Evolutionary conservation across 2,888 invertebrate species (phyloP), one percentile per base, ranked within the genome.

Genomic region (Lasioglossum marginatum): DNA sequence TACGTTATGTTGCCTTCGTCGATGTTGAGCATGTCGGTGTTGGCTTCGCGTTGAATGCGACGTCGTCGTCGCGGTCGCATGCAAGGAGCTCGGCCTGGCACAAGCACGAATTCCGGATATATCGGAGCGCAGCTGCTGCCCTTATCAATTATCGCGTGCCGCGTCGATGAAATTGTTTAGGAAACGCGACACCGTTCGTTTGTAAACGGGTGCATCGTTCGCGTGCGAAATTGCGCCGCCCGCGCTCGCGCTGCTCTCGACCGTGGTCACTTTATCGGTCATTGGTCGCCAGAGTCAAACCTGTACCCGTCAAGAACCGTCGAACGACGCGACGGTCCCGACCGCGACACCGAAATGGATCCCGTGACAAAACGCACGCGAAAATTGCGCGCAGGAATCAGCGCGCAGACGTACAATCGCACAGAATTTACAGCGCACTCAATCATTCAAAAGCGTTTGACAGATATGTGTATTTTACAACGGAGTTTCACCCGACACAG

Each of bases 51-150:
- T 57, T 60, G 81, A 70, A 81, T 70, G 57, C 82, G 6, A 16
- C 66, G 34, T 31, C 66, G 68, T 68, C 63, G 63, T 68, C 4
- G 40, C 40, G 37, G 37, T 40, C 70, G 82, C 57, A 23, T 34
- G 82, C 52, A 14, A 52, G 73, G 73, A 37, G 37, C 23, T 23
- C 68, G 16, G 74, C 52, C 19, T 48, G 63, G 63, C 40, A 12
- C 40, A 23, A 37, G 40, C 82, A 31, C 73, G 60, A 10, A 45
- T 68, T 43, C 45, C 52, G 83, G 60, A 82, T 76, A 63, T n/a
- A 23, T 63, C 57, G 16, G 60, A 45, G 57, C 34, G 70, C 45
- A 27, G 43, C 19, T 45, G 27, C 43, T 57, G 66, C 23, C 14
- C 73, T 73, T 52, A 52, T 73, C 73, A 34, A 71, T 71, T 45